Evolutionary conservation across 92 coral and sea anemone genomes (phyloP), one percentile per base, ranked within the genome.

Genomic region (Epizoanthus rinbou): DNA sequence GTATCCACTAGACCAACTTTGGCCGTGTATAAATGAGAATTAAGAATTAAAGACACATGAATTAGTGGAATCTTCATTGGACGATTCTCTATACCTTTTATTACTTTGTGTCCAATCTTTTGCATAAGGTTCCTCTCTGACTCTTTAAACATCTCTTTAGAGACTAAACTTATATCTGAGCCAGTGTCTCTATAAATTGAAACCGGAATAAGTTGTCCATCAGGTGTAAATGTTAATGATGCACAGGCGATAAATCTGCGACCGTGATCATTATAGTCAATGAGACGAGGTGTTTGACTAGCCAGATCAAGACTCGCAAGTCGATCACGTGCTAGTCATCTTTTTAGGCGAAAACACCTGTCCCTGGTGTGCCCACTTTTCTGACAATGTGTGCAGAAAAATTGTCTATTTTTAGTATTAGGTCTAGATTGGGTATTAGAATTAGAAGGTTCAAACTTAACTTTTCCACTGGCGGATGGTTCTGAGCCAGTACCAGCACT

Each of bases 231-330:
- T 63, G 68, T 63, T 63, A 63, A 63, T 63, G 68, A 63, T 63
- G 68, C 68, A 63, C 68, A 63, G 68, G 68, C 68, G 68, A 63
- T 63, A 63, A 63, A 63, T 63, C 68, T 63, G 68, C 68, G 68
- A 63, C 68, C 68, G 68, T 63, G 68, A 63, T 63, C 68, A 63
- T 63, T 63, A 63, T 63, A 63, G 68, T 63, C 68, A 63, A 63
- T 63, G 68, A 63, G 68, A 63, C 68, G 68, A 63, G 68, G 68
- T 63, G 68, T 63, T 63, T 63, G 68, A 63, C 68, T 63, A 63
- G 68, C 68, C 68, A 63, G 68, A 63, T 63, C 68, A 63, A 63
- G 68, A 63, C 68, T 63, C 68, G 68, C 68, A 63, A 63, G 68
- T 63, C 68, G 68, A 63, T 63, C 68, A 63, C 68, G 68, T 63